These are phyloP conservation scores for Enteromius afrohamiltoni DNA, from an alignment of 2,797 vertebrate genomes.

Conservation along the genomic window DNA sequence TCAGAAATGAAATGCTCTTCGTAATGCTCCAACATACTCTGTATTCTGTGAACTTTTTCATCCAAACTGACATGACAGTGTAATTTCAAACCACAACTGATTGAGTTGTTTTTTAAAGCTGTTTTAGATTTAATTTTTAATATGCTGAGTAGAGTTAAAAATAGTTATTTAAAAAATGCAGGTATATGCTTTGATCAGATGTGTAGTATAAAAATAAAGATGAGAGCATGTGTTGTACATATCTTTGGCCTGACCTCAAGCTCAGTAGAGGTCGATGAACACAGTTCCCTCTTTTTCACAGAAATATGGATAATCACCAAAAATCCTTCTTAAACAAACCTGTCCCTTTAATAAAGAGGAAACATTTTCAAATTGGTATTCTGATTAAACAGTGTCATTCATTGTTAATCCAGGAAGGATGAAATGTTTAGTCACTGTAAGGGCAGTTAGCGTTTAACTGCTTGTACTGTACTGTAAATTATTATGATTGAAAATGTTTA, in stretches of 20 bases:
- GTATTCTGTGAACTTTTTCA: not conserved
- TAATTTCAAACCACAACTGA: not conserved
- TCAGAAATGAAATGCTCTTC: not conserved
- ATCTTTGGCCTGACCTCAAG: not conserved
- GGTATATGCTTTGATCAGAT: not conserved
- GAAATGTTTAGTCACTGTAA: conserved; percentile 1
- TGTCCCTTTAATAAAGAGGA: conserved; percentile 5
- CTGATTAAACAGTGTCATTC: conserved; percentile 6
- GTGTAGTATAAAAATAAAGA: not conserved
- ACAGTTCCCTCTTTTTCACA: conserved; percentile 11
- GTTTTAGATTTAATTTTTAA: not conserved
- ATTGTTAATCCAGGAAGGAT: conserved; percentile 22
- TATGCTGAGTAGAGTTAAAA: not conserved
- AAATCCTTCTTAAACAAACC: conserved; percentile 2
- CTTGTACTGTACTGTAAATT: not conserved
- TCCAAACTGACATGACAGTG: not conserved
- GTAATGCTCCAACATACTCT: not conserved
- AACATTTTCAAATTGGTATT: not conserved
- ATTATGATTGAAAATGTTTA: not conserved
- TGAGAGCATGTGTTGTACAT: not conserved
- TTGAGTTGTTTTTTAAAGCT: not conserved
- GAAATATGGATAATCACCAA: conserved; percentile 8
- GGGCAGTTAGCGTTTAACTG: conserved; percentile 14
- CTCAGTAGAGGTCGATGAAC: not conserved
- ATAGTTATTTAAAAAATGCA: not conserved